phyloP scores from a whole-genome alignment of 2,797 vertebrate genomes.

The Typhlichthys eigenmanni region DNA sequence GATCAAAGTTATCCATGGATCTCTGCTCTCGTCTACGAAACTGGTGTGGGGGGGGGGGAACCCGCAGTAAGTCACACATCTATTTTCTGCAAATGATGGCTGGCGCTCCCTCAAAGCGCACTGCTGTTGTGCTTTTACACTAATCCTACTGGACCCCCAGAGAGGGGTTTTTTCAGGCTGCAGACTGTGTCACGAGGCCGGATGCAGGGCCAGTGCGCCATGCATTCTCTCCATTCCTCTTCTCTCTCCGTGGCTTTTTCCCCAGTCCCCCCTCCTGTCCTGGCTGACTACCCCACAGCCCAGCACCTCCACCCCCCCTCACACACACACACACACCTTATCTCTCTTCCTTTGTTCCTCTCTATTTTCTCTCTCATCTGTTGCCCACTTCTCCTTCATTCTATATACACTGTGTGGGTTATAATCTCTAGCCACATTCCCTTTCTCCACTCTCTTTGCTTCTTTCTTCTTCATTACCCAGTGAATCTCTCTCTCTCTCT shows the following conservation, averaged over 20 bases:
- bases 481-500: conserved; percentile 3
- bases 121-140: neutral
- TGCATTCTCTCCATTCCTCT: conserved; percentile 17
- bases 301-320: neutral
- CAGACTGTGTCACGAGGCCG: conserved; percentile 15
- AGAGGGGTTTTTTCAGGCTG: conserved; percentile 5
- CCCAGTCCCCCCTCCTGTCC: too few species aligned
- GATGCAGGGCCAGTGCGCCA: conserved; percentile 11
- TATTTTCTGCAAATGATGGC: conserved; percentile 2
- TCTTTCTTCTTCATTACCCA: neutral
- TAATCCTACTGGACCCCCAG: conserved; percentile 10
- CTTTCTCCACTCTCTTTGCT: neutral
- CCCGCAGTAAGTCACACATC: neutral
- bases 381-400: too few species aligned
- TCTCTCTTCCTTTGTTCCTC: neutral
- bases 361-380: too few species aligned
- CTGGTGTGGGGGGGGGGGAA: too few species aligned
- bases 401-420: too few species aligned
- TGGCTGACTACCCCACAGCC: too few species aligned
- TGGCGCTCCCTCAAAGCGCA: neutral
- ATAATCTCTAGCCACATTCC: neutral
- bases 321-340: neutral
- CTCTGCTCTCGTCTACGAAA: neutral
- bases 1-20: conserved; percentile 2
- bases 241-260: neutral